Base-by-base conservation (phyloP, 1,140 invertebrate species). In the Drosophila prosaltans region DNA sequence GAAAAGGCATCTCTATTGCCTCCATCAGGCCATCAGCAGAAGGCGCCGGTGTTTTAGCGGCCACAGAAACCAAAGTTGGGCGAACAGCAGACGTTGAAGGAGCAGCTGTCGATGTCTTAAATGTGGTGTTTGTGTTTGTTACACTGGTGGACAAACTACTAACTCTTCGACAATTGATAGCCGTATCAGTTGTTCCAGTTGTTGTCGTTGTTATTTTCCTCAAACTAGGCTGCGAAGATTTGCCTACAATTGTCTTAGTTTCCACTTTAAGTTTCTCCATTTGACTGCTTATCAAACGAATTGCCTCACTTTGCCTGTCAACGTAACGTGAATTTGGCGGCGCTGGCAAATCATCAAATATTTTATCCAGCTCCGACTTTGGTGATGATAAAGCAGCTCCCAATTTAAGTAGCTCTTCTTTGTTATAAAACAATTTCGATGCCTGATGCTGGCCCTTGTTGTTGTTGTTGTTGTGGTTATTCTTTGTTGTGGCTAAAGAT, bases 291-390 rank as follows among this genome's bases (percentile, higher is more conserved):
- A 80, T 40, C 2, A 59, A 63, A 6, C 67, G 66, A n/a, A 76
- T 66, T 16, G 80, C 24, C 0, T 69, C 70, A 1, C 58, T 69
- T n/a, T 62, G 54, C 5, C 45, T 30, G 5, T 88, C 60, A 32
- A 77, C 79, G 41, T 65, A 69, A 1, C 59, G 62, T 8, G 84
- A 63, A 1, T 63, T 58, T 11, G 84, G 84, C 11, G 89, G 78
- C 21, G 48, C 70, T 4, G 84, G 84, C 65, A 88, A 60, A 11
- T 88, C 84, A 0, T 89, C 80, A 16, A 88, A 75, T 9, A 88
- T 10, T 41, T 71, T 48, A 1, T 88, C 84, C 32, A 88, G 21
- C 11, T 84, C 78, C 0, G 80, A 60, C 36, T 68, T 80, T 10
- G 48, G 32, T 1, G 4, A 6, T 3, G 51, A 16, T 6, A 30